Evolutionary conservation across 2,888 invertebrate genomes (phyloP).

Genomic region (Caradrina kadenii): DNA sequence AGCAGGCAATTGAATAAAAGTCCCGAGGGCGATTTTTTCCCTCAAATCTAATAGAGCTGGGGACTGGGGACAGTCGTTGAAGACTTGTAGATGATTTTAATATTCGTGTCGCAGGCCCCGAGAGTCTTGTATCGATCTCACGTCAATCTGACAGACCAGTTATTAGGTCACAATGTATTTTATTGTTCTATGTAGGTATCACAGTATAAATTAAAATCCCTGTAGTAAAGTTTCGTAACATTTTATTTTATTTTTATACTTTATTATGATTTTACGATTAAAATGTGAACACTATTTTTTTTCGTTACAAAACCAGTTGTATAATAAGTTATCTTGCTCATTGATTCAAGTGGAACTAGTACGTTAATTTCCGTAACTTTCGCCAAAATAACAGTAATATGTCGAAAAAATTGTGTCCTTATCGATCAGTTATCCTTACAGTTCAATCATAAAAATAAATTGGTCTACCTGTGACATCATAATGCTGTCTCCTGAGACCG

Average conservation of each 20-base stretch:
- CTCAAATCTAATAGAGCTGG: constrained; percentile 80
- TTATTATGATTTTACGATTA: not conserved
- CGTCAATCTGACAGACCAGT: constrained; percentile 67
- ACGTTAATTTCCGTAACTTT: not conserved
- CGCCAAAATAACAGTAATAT: not conserved
- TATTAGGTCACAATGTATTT: constrained; percentile 73
- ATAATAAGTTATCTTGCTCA: not conserved
- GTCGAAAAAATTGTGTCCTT: not conserved
- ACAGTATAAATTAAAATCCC: not conserved
- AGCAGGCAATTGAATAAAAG: constrained; percentile 81
- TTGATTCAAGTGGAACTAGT: not conserved
- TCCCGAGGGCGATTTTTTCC: constrained; percentile 83
- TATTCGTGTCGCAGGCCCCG: constrained; percentile 81
- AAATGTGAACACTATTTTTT: not conserved
- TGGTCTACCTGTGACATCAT: constrained; percentile 83
- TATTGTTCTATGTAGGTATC: constrained; percentile 3
- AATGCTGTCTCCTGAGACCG: constrained; percentile 80
- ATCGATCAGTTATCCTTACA: constrained; percentile 55
- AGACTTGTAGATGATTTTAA: constrained; percentile 83
- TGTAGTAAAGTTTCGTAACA: not conserved
- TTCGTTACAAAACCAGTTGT: not conserved
- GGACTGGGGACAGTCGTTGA: constrained; percentile 73
- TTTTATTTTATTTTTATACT: not conserved
- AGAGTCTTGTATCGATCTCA: constrained; percentile 75
- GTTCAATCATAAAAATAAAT: constrained; percentile 85